Evolutionary conservation across 2,113 vertebrate species (phyloP), one percentile per base, ranked within the genome.

Genomic region (Leptosomus discolor): DNA sequence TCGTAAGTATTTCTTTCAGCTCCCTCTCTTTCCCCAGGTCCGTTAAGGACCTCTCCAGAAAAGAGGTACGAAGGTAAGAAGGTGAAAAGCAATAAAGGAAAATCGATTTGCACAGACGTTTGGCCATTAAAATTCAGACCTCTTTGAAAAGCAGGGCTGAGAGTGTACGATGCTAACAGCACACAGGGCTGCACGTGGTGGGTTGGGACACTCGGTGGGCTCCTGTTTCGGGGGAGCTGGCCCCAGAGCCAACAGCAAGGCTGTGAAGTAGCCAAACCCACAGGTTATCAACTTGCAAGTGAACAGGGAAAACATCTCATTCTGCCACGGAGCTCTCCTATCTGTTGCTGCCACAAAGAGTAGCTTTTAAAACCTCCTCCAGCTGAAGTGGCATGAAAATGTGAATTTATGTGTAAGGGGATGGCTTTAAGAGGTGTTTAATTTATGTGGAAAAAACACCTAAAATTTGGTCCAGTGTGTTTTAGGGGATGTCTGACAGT

Each of bases 391-490:
- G 57, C 77, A 61, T 4, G 61, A 90, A 95, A 93, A 82, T 58
- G 63, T 16, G 39, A 83, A 90, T 83, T 73, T 79, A 41, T 54
- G 90, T 53, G 5, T 67, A 21, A 16, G 26, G 26, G 50, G 64
- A 84, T 43, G 65, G 70, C 69, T 94, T 85, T 68, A 87, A 90
- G 84, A 91, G 58, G 69, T 65, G 65, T 84, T 97, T 85, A 78
- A 84, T 96, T 80, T 94, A 9, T 22, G 46, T 48, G n/a, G 23
- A 30, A 70, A 46, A n/a, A 27, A 61, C 43, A 29, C 3, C 24
- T 43, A 53, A 92, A 90, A 88, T 23, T 76, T 61, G 18, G 77
- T 73, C 14, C 57, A 50, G 65, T 19, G 20, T 71, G 67, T 70
- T 79, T 70, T 51, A 68, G 48, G 58, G 70, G 54, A 34, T 36